Evolutionary conservation across 1,140 invertebrate genomes (phyloP), one percentile per base, ranked within the genome.

Genomic region (Macrosteles quadrilineatus): DNA sequence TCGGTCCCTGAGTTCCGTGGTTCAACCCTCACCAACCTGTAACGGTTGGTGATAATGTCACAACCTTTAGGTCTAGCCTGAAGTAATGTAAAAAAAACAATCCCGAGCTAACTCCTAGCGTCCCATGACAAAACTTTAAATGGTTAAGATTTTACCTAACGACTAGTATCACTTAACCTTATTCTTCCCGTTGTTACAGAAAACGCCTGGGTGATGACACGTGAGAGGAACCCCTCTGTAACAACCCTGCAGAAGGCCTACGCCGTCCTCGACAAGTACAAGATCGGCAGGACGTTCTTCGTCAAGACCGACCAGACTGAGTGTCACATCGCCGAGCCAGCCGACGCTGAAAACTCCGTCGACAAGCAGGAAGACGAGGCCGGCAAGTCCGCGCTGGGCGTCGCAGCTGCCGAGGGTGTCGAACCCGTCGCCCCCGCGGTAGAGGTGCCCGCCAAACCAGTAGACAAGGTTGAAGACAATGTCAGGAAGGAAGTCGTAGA

Each of bases 301-400:
- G 84, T 90, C 1, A 90, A 88, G 80, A 90, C 89, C 14, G 87
- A 90, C 74, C 90, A 92, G 76, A 85, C 87, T 59, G 88, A 90
- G 75, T 92, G 90, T 77, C 84, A 84, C 0, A 81, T 85, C 21
- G 62, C 83, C 81, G 23, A 80, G 73, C 71, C 81, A 78, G 30
- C 80, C 9, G 31, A 69, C n/a, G 14, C 4, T 14, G n/a, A n/a
- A n/a, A 29, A 40, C n/a, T 4, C 19, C 23, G 40, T 23, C 17
- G 21, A 27, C 14, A 67, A 29, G 21, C 11, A 17, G 47, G 11
- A 50, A 25, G 31, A 63, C 47, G 27, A 45, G 32, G 29, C 67
- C n/a, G 32, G 27, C 14, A 59, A 59, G 55, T 59, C 62, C 6
- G 30, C 62, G 14, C 4, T 6, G 4, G 53, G 57, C 3, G 64